Evolutionary conservation across 2,797 vertebrate genomes (phyloP).

Genomic region (Macroramphosus scolopax): DNA sequence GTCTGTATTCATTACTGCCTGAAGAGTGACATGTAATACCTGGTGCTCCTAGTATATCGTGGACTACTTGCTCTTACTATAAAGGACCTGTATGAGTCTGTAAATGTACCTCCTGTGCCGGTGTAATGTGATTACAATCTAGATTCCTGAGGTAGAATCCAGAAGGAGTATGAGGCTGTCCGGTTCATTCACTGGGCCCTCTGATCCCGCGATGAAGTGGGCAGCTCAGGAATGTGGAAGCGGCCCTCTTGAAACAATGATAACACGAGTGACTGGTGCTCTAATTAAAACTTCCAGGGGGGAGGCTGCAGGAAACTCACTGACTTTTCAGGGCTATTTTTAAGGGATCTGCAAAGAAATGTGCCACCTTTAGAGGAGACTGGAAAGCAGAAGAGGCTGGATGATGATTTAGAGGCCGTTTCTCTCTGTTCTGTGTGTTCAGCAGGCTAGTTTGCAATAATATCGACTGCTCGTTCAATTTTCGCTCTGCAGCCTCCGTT

Average conservation of each 20-base stretch:
- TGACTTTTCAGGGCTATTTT: constrained; percentile 71
- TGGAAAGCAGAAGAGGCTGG: constrained; percentile 29
- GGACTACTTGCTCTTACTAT: constrained; percentile 6
- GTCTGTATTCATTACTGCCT: background rate
- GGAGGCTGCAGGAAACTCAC: constrained; percentile 64
- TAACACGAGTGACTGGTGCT: constrained; percentile 74
- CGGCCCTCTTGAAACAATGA: constrained; percentile 68
- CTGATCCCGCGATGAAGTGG: constrained; percentile 71
- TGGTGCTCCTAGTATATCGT: background rate
- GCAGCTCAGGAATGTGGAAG: constrained; percentile 75
- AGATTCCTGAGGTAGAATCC: constrained; percentile 17
- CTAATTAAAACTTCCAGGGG: constrained; percentile 79
- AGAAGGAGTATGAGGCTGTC: constrained; percentile 11
- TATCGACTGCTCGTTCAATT: constrained; percentile 66
- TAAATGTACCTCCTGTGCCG: no score
- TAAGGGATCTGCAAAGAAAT: constrained; percentile 74
- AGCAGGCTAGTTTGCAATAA: constrained; percentile 55
- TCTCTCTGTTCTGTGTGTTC: constrained; percentile 54
- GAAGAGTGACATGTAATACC: background rate
- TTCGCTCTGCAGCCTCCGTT: constrained; percentile 47
- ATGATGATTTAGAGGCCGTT: constrained; percentile 39
- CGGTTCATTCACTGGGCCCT: constrained; percentile 38
- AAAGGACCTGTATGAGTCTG: background rate
- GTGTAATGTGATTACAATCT: no score
- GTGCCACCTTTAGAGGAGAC: constrained; percentile 54